Evolutionary conservation across 2,113 vertebrate genomes (phyloP).

Genomic region (Catharus fuscescens): DNA sequence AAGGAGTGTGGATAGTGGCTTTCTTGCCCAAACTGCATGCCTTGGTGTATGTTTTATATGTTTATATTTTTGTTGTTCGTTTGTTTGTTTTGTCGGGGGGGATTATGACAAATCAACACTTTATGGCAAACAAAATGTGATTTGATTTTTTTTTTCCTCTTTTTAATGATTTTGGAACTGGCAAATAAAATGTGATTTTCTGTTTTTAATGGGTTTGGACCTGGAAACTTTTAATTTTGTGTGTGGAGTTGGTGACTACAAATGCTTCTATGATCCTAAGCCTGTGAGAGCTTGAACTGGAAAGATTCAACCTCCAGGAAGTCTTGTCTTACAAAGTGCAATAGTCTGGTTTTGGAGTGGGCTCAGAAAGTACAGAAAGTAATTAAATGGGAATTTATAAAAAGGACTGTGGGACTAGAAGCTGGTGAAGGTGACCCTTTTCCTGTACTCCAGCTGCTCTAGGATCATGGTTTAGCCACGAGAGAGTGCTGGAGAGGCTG

Average conservation of each 20-base stretch:
- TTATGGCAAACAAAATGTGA: constrained; percentile 26
- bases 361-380: background rate
- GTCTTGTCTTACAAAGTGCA: background rate
- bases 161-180: constrained; percentile 18
- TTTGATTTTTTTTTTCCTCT: background rate
- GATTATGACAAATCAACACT: constrained; percentile 27
- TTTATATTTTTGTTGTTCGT: background rate
- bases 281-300: background rate
- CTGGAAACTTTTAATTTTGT: background rate
- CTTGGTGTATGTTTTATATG: constrained; percentile 23
- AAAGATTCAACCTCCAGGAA: background rate
- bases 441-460: background rate
- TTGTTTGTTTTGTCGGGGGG: background rate
- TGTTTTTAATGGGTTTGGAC: constrained; percentile 8
- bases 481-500: background rate
- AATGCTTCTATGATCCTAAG: background rate
- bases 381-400: background rate
- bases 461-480: background rate
- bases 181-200: constrained; percentile 1
- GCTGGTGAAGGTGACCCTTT: background rate
- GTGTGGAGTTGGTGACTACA: background rate
- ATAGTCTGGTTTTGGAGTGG: background rate
- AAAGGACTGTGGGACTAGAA: background rate
- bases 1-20: background rate
- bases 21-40: background rate